phyloP scores from a whole-genome alignment of 2,797 vertebrate genomes.

The Chromis chromis region DNA sequence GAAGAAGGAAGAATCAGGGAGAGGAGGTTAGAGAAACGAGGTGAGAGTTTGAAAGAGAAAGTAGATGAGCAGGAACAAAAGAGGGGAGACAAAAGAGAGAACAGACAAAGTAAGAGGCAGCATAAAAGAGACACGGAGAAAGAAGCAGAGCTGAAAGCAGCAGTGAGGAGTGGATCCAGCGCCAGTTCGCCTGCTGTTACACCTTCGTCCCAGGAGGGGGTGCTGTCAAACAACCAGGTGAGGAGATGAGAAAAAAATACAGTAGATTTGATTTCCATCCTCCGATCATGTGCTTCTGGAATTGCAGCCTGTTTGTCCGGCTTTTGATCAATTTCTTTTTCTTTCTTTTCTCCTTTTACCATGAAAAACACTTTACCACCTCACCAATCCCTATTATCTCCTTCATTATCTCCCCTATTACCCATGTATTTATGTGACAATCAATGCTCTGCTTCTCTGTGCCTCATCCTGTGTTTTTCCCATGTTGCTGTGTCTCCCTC shows the following conservation, averaged over 20 bases:
- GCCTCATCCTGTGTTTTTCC: slow-evolving; percentile 33
- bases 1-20: slow-evolving; percentile 55
- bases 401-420: slow-evolving; percentile 1
- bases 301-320: slow-evolving; percentile 28
- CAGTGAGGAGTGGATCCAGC: slow-evolving; percentile 63
- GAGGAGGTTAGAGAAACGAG: slow-evolving; percentile 55
- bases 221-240: slow-evolving; percentile 81
- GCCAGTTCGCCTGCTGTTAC: slow-evolving; percentile 70
- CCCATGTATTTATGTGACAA: slow-evolving; percentile 26
- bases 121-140: slow-evolving; percentile 69
- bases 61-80: slow-evolving; percentile 49
- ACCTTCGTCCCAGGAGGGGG: slow-evolving; percentile 77
- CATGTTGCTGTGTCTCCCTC: slow-evolving; percentile 66
- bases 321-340: background rate
- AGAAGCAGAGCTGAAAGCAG: slow-evolving; percentile 49
- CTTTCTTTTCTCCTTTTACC: background rate
- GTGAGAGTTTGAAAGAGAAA: slow-evolving; percentile 52
- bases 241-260: slow-evolving; percentile 18
- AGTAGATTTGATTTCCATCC: background rate
- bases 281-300: slow-evolving; percentile 5
- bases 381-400: slow-evolving; percentile 3
- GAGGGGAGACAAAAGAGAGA: slow-evolving; percentile 63
- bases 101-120: slow-evolving; percentile 69
- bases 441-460: slow-evolving; percentile 39
- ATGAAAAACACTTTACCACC: slow-evolving; percentile 4